Percentiles rank a stretch among this genome's conserved stretches.
Conservation (phyloP, 1,140 invertebrate species). For the Trichogramma pretiosum region DNA sequence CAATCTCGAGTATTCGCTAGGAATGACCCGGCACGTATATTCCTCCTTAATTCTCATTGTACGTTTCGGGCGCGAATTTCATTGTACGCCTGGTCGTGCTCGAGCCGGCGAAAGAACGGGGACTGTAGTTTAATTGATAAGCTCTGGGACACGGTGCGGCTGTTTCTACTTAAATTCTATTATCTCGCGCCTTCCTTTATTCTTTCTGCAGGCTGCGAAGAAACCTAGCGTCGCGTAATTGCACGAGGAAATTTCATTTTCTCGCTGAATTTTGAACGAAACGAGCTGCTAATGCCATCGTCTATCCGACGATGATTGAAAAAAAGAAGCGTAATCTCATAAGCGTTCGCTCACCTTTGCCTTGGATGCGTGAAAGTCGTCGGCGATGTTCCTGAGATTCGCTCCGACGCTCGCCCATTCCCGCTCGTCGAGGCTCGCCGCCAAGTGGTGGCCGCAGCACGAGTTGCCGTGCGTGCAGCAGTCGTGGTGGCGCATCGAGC, state of each 20-base stretch:
- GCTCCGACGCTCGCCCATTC: conserved; percentile 41
- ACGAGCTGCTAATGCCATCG: too few species aligned
- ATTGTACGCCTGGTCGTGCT: too few species aligned
- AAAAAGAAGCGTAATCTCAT: neutral
- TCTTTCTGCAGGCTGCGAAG: too few species aligned
- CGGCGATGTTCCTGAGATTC: conserved; percentile 42
- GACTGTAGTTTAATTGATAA: conserved; percentile 19
- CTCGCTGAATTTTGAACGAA: too few species aligned
- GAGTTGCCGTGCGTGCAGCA: conserved; percentile 14
- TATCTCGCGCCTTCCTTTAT: neutral
- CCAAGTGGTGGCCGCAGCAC: conserved; percentile 25
- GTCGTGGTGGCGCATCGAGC: neutral
- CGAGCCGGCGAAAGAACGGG: neutral
- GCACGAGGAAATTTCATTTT: too few species aligned
- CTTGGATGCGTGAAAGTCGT: conserved; percentile 41
- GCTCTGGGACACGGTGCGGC: conserved; percentile 9
- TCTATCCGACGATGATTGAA: too few species aligned
- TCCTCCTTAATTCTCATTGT: too few species aligned
- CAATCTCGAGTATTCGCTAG: conserved; percentile 10
- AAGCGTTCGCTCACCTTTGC: conserved; percentile 35
- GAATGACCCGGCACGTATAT: too few species aligned
- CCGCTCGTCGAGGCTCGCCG: conserved; percentile 27
- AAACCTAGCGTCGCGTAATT: too few species aligned
- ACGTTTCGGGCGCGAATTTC: too few species aligned
- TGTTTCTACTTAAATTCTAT: conserved; percentile 9